These are phyloP conservation scores for Tenthredo amoena DNA, from an alignment of 2,888 invertebrate genomes.

Conservation along the genomic window DNA sequence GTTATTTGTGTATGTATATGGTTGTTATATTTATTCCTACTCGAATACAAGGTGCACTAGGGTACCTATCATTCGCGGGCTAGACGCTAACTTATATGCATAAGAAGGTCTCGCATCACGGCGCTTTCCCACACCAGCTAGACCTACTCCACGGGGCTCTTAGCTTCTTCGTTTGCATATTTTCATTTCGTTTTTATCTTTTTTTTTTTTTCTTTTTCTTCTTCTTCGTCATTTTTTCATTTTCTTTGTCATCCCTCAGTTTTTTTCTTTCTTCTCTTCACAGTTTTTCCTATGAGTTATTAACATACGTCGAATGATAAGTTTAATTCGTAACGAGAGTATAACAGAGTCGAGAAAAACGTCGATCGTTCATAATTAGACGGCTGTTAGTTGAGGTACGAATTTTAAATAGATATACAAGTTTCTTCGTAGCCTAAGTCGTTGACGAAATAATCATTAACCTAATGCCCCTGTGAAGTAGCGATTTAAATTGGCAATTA, in stretches of 20 bases:
- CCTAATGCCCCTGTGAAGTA: constrained; percentile 13
- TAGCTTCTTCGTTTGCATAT: constrained; percentile 26
- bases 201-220: neutral
- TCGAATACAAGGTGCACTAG: constrained; percentile 11
- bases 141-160: neutral
- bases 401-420: neutral
- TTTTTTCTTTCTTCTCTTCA: neutral
- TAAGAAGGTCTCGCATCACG: constrained; percentile 70
- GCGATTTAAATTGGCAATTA: constrained; percentile 31
- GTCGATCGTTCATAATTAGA: neutral
- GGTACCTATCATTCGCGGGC: neutral
- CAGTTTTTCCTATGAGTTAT: neutral
- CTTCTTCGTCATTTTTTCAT: constrained; percentile 31
- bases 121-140: constrained; percentile 71
- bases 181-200: neutral
- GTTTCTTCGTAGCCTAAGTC: neutral
- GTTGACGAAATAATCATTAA: constrained; percentile 1
- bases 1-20: neutral
- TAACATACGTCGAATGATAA: neutral
- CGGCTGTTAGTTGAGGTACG: neutral
- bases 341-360: neutral
- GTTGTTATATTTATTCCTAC: constrained; percentile 7
- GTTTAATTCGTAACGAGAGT: neutral
- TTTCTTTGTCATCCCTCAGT: too few species aligned
- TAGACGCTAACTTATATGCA: constrained; percentile 40